These are phyloP conservation scores for Pygathrix nemaeus DNA, from an alignment of 2,113 vertebrate species.

Conservation along the genomic window DNA sequence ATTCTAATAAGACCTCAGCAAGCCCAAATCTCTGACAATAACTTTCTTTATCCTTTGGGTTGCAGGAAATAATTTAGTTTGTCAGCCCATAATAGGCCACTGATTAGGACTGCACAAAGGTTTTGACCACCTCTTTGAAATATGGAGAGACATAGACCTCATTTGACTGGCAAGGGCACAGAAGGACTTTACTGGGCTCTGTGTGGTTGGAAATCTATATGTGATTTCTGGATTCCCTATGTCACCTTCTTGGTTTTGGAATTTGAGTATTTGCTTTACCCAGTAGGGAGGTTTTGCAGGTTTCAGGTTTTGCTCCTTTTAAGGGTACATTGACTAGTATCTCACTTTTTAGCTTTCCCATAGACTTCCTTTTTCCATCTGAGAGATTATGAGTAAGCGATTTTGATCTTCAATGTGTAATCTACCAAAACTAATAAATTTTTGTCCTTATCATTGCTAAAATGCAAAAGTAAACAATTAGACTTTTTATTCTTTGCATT, in stretches of 20 bases:
- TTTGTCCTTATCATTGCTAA: background rate
- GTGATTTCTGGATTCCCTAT: background rate
- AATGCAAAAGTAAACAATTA: background rate
- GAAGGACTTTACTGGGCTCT: background rate
- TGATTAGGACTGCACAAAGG: background rate
- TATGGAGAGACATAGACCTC: background rate
- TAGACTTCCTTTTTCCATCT: background rate
- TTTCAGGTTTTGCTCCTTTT: background rate
- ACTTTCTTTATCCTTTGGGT: background rate
- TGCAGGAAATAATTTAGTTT: background rate
- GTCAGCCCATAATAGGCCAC: background rate
- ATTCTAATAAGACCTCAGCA: background rate
- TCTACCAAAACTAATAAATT: background rate
- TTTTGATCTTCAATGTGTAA: background rate
- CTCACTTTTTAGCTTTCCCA: background rate
- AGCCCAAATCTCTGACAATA: background rate
- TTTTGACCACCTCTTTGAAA: background rate
- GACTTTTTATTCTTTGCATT: background rate
- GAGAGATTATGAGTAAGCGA: background rate
- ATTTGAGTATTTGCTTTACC: background rate
- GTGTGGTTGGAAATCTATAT: background rate
- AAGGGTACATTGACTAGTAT: background rate
- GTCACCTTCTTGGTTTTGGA: background rate
- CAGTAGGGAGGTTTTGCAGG: background rate
- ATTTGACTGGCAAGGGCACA: background rate